A percentile compares a stretch with the other conserved stretches of the same genome.
Conservation (phyloP, 2,113 vertebrate species). For the Brachypodius melanocephalos region DNA sequence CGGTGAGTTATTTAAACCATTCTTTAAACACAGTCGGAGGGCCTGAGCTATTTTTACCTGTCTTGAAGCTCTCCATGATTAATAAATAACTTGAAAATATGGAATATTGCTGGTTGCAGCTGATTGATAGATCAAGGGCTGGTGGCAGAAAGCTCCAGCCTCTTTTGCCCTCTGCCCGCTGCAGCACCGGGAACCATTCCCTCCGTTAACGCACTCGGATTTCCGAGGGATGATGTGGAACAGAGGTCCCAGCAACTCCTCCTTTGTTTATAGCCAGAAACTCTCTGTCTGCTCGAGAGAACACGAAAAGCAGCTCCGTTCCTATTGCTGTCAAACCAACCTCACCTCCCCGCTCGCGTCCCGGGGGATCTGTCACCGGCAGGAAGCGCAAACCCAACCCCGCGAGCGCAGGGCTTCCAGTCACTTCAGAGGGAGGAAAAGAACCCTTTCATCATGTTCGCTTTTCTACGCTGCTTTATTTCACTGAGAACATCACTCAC, state of each 20-base stretch:
- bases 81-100: neutral
- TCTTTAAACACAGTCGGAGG: neutral
- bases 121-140: neutral
- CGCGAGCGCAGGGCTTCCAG: constrained; percentile 57
- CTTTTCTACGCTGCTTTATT: constrained; percentile 69
- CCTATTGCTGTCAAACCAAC: constrained; percentile 61
- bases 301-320: constrained; percentile 39
- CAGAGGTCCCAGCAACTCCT: neutral
- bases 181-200: neutral
- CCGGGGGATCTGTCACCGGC: constrained; percentile 54
- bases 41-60: neutral
- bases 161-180: neutral
- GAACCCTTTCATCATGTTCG: constrained; percentile 74
- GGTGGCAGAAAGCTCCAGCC: neutral
- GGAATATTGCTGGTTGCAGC: neutral
- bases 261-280: constrained; percentile 56
- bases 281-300: constrained; percentile 46
- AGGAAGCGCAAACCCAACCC: constrained; percentile 56
- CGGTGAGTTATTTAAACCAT: neutral
- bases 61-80: neutral
- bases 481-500: constrained; percentile 71
- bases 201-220: neutral
- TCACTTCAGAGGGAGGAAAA: constrained; percentile 62
- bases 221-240: neutral
- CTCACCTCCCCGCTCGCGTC: constrained; percentile 48